phyloP scores from a whole-genome alignment of 2,797 vertebrate species.

The Holocentrus rufus region DNA sequence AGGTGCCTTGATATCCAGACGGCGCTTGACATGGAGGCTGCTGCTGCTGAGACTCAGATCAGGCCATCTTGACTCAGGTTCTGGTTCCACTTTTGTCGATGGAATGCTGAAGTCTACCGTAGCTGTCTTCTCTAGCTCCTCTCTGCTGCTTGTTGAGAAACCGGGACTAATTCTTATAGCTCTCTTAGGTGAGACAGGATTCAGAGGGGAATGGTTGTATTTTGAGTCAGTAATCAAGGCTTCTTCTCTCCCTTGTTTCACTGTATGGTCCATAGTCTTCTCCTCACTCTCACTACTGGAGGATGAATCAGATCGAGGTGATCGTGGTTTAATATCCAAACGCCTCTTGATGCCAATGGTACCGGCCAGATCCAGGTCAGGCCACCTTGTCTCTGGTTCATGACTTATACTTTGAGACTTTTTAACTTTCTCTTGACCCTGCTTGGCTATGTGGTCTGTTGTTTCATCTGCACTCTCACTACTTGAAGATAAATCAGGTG shows the following conservation, averaged over 20 bases:
- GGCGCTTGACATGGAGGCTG: too few relatives aligned
- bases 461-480: background rate
- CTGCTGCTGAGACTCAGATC: too few relatives aligned
- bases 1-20: slow-evolving; percentile 28
- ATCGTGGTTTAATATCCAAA: too few relatives aligned
- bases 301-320: too few relatives aligned
- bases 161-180: too few relatives aligned
- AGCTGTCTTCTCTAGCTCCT: too few relatives aligned
- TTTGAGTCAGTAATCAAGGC: too few relatives aligned
- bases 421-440: background rate
- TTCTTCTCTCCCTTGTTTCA: background rate
- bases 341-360: slow-evolving; percentile 33
- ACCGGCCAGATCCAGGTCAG: background rate
- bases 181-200: too few relatives aligned
- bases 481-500: background rate
- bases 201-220: too few relatives aligned
- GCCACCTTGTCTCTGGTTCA: slow-evolving; percentile 4
- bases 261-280: background rate
- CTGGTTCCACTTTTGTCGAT: too few relatives aligned
- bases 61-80: slow-evolving; percentile 19
- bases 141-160: too few relatives aligned
- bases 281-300: slow-evolving; percentile 15
- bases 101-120: too few relatives aligned
- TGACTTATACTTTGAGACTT: background rate
- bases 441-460: background rate